Percentiles rank a stretch among this genome's conserved stretches.
phyloP scores from a whole-genome alignment of 2,888 invertebrate genomes.

The Orthonevra nobilis region DNA sequence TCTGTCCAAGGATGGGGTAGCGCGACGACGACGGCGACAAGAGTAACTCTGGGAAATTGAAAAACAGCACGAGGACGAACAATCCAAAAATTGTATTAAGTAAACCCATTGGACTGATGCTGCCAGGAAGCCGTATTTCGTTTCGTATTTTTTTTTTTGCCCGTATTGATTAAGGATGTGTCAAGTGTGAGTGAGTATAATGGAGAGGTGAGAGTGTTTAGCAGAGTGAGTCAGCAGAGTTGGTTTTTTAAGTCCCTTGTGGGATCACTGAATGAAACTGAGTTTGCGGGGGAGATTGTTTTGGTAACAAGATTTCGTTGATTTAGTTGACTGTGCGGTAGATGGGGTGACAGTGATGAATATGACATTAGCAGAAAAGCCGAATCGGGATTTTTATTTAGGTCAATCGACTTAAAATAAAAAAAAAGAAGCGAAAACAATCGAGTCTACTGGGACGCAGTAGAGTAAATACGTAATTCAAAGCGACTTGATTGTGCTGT shows the following conservation, averaged over 20 bases:
- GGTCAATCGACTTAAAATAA: no score
- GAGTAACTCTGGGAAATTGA: no score
- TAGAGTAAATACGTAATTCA: no score
- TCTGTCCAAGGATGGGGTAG: constrained; percentile 24
- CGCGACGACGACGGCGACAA: no score
- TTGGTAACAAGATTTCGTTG: background rate
- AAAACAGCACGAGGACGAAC: constrained; percentile 5
- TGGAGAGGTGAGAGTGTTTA: constrained; percentile 19
- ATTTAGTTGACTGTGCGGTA: no score
- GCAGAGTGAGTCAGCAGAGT: constrained; percentile 40
- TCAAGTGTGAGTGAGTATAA: constrained; percentile 51
- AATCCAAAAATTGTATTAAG: constrained; percentile 45
- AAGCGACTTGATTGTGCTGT: no score
- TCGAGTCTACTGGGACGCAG: no score
- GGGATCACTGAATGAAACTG: constrained; percentile 30
- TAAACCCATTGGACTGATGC: constrained; percentile 39
- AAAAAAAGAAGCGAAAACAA: no score
- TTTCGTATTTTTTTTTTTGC: background rate
- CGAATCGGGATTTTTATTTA: no score
- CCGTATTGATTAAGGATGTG: constrained; percentile 49
- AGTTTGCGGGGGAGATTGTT: background rate
- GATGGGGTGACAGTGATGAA: background rate
- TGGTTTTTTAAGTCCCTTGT: constrained; percentile 1
- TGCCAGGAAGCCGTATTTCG: background rate
- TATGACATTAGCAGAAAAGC: background rate